Evolutionary conservation across 1,140 invertebrate species (phyloP), one percentile per base, ranked within the genome.

Genomic region (Cydia amplana): DNA sequence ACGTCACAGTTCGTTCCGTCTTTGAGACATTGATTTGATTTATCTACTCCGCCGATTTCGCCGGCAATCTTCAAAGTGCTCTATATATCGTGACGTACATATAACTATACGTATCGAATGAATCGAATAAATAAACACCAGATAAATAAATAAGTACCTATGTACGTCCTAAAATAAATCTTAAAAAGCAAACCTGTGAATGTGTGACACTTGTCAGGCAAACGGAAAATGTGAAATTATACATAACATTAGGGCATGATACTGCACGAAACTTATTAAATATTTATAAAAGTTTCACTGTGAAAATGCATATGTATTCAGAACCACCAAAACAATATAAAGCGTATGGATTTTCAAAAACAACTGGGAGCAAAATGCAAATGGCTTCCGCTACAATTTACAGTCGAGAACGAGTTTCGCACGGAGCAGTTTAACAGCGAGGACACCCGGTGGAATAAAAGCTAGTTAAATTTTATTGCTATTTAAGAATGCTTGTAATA

Each of bases 301-400:
- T 23, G 55, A 23, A 60, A 23, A 60, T 60, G 55, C 55, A 60
- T 60, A 60, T 36, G 65, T 40, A 70, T 70, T 40, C 28, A 12
- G 65, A 70, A 36, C 65, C 65, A 28, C 28, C 65, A 36, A 36
- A 36, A 70, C 65, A 36, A 36, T 36, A 36, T 60, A 83, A 83
- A 82, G 77, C 75, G 79, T 81, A 83, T 84, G 83, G 84, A 87
- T 87, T 85, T 83, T 83, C 80, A 85, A 87, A 89, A 88, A 87
- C 83, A 88, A 90, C 80, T 82, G 78, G 72, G 78, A 87, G 85
- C 83, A 82, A 83, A 88, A 90, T 86, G 87, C 87, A 90, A 90
- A 90, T 87, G 78, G 40, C 75, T 70, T 70, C 65, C 65, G 65
- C 32, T 40, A 70, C 65, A 70, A 70, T 70, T 70, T 70, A 70